Evolutionary conservation across 2,113 vertebrate species (phyloP), one percentile per base, ranked within the genome.

Genomic region (Cyphotilapia sp.): DNA sequence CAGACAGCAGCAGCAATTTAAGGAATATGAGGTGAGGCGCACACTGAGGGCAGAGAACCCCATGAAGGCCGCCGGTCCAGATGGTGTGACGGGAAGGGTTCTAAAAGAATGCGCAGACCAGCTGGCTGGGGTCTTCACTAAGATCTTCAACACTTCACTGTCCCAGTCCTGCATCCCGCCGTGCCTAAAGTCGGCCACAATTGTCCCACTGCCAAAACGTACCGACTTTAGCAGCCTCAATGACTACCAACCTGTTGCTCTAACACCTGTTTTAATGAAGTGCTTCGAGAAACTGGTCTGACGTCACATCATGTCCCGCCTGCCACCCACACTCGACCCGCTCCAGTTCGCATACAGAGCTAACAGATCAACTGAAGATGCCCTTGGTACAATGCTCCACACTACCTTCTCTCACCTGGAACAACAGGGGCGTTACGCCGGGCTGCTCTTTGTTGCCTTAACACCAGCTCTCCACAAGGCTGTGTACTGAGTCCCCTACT

Each of bases 201-300:
- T 59, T 59, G 57, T 59, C 57, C 57, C 57, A 59, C 57, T 59
- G 8, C 56, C 24, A 59, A 59, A 59, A 9, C 4, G 1, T 9
- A 59, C 56, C 1, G 0, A 59, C 54, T 5, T 8, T 57, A 57
- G 4, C 56, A 31, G 56, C 56, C 27, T 31, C 56, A 59, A 0
- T 0, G 14, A 31, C 56, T 31, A 31, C 56, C 3, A 0, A 0
- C 27, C 56, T 0, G 56, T 59, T 59, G 56, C 56, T 59, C 56
- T 59, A 59, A 59, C 27, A 59, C 27, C 14, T 59, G 56, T 17
- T 59, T 31, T 59, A 59, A 59, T 59, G 27, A 59, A 59, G 8
- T 29, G 27, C 56, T 59, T 59, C 2, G 14, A 59, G 56, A 31
- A 59, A 17, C 56, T 6, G 56, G 27, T 59, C 56, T 8, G 14